Conservation (phyloP, 2,113 vertebrate genomes). For the Charadrius vociferus region DNA sequence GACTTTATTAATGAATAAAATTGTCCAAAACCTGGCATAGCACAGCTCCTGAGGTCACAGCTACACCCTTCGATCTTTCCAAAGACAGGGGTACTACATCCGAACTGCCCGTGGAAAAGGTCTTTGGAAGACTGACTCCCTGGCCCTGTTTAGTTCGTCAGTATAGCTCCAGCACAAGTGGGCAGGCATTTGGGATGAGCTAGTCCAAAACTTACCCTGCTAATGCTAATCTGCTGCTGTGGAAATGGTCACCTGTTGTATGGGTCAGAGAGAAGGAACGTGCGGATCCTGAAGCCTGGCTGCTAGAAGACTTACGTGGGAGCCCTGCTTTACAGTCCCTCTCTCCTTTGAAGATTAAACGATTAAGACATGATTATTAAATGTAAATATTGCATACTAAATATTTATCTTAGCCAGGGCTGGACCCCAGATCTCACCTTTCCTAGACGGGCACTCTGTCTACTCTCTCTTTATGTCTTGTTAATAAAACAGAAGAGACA, state of each 20-base stretch:
- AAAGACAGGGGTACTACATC: neutral
- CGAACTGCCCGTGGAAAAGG: neutral
- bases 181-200: neutral
- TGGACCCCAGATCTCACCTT: neutral
- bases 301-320: neutral
- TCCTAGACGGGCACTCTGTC: neutral
- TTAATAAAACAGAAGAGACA: neutral
- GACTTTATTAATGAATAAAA: neutral
- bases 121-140: neutral
- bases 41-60: neutral
- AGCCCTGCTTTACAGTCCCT: neutral
- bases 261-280: neutral
- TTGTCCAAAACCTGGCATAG: neutral
- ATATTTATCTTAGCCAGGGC: neutral
- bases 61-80: neutral
- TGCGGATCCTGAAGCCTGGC: neutral
- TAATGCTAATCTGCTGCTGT: neutral
- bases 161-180: neutral
- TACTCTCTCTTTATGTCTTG: neutral
- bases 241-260: neutral
- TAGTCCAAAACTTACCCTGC: neutral
- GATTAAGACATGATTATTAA: neutral
- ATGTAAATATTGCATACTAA: neutral
- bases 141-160: neutral
- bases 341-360: neutral